phyloP scores from a whole-genome alignment of 2,888 invertebrate species.

The Saturnia japonica region DNA sequence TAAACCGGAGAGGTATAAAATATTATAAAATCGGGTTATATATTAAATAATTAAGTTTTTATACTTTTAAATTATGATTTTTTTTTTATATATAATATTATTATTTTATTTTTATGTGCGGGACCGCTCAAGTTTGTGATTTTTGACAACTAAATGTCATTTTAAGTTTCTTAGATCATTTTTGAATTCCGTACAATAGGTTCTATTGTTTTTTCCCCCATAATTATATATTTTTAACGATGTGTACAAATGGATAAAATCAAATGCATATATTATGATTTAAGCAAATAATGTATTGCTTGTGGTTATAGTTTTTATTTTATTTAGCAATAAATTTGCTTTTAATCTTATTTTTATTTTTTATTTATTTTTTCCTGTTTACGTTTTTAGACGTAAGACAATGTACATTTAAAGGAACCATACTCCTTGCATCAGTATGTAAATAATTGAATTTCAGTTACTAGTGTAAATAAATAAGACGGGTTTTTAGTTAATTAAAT shows the following conservation, averaged over 20 bases:
- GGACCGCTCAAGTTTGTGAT: conserved; percentile 69
- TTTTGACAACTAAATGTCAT: conserved; percentile 43
- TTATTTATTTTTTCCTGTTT: conserved; percentile 61
- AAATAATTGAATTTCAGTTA: conserved; percentile 60
- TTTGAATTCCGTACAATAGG: conserved; percentile 35
- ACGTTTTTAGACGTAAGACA: conserved; percentile 48
- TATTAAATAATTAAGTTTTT: conserved; percentile 58
- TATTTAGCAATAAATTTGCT: conserved; percentile 82
- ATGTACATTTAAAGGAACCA: conserved; percentile 78
- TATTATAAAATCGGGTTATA: conserved; percentile 77
- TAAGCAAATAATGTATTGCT: conserved; percentile 73
- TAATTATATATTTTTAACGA: conserved; percentile 59
- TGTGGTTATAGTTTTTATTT: conserved; percentile 78
- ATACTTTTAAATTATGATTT: conserved; percentile 69
- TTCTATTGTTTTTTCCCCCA: conserved; percentile 41
- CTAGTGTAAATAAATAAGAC: conserved; percentile 63
- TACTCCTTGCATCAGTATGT: conserved; percentile 79
- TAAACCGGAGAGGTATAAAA: conserved; percentile 77
- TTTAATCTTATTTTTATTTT: conserved; percentile 73
- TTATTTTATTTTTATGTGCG: conserved; percentile 69
- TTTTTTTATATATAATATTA: conserved; percentile 72
- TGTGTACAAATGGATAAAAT: conserved; percentile 72
- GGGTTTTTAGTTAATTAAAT: conserved; percentile 50
- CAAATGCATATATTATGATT: conserved; percentile 53
- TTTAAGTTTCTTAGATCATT: conserved; percentile 38